A percentile compares a stretch with the other conserved stretches of the same genome.
These are phyloP conservation scores for Gorsachius goisagi DNA, from an alignment of 2,113 vertebrate species.

Conservation along the genomic window DNA sequence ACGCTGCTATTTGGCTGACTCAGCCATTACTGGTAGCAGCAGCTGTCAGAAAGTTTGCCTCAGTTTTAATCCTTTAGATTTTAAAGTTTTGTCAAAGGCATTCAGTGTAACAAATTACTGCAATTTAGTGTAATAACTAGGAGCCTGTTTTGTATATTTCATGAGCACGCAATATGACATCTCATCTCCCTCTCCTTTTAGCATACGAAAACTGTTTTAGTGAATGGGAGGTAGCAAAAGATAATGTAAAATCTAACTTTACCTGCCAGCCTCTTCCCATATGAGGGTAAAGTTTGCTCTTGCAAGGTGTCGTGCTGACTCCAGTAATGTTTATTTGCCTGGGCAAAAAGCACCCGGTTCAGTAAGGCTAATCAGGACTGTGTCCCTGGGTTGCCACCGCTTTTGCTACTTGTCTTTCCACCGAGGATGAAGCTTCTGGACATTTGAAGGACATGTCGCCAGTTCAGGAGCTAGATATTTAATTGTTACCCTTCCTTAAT, in stretches of 20 bases:
- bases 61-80: not conserved
- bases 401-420: not conserved
- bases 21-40: not conserved
- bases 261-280: not conserved
- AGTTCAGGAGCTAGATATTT: not conserved
- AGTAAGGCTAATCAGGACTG: not conserved
- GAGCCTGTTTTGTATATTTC: not conserved
- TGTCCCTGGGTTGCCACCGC: not conserved
- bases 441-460: not conserved
- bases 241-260: not conserved
- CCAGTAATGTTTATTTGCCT: not conserved
- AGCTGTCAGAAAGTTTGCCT: not conserved
- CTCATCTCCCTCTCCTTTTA: not conserved
- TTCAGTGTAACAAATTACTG: not conserved
- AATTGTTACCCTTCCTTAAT: not conserved
- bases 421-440: not conserved
- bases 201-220: not conserved
- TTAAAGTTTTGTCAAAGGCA: not conserved
- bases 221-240: not conserved
- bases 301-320: not conserved
- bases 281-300: not conserved
- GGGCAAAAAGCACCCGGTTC: not conserved
- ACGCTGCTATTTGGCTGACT: not conserved
- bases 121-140: not conserved
- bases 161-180: rapidly evolving